phyloP scores from a whole-genome alignment of 1,140 invertebrate species.

The Notospermus geniculatus region DNA sequence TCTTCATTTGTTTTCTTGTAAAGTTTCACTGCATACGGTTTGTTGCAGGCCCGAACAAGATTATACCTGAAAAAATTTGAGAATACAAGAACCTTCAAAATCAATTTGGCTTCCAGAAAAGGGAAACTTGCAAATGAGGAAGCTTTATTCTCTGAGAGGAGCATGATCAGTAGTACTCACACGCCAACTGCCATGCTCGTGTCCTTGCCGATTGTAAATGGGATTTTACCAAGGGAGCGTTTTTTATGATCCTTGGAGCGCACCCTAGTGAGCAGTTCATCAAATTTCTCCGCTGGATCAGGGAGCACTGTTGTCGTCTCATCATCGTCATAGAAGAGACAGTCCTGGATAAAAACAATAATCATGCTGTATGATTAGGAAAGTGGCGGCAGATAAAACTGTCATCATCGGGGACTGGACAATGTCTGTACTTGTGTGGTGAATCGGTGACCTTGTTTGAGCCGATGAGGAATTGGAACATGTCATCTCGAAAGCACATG shows the following conservation, averaged over 20 bases:
- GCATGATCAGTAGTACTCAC: too few relatives aligned
- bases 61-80: conserved; percentile 43
- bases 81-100: too few relatives aligned
- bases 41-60: conserved; percentile 44
- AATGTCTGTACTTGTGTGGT: too few relatives aligned
- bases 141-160: too few relatives aligned
- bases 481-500: too few relatives aligned
- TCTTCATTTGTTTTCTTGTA: conserved; percentile 58
- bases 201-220: conserved; percentile 52
- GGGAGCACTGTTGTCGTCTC: conserved; percentile 46
- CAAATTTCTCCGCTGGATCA: conserved; percentile 50
- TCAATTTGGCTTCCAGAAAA: too few relatives aligned
- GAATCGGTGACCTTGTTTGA: too few relatives aligned
- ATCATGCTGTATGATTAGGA: neutral
- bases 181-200: conserved; percentile 56
- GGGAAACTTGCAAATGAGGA: too few relatives aligned
- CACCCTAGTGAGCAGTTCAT: conserved; percentile 56
- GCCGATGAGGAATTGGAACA: too few relatives aligned
- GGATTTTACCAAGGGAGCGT: conserved; percentile 49
- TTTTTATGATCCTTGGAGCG: conserved; percentile 57
- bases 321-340: conserved; percentile 44
- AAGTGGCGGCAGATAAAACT: too few relatives aligned
- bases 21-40: conserved; percentile 54
- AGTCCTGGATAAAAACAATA: conserved; percentile 34
- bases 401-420: too few relatives aligned